Conservation (phyloP, 2,888 invertebrate genomes). For the Smittia aterrima region DNA sequence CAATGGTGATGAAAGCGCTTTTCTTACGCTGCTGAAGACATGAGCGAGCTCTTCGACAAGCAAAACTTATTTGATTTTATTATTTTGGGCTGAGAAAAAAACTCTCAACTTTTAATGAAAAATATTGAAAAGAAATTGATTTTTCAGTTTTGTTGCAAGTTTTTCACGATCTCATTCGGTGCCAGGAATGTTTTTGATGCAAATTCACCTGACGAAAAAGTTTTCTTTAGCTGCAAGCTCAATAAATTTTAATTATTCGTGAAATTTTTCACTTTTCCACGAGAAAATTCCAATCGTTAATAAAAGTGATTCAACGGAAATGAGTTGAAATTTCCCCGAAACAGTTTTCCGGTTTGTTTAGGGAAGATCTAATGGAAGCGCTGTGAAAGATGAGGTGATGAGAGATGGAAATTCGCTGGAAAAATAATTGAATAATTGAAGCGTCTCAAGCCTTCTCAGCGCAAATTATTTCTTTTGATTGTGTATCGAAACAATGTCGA, state of each 20-base stretch:
- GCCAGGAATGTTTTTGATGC: no score
- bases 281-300: neutral
- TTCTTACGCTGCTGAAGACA: neutral
- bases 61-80: slow-evolving; percentile 11
- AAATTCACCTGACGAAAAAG: no score
- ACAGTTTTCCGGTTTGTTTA: neutral
- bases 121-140: slow-evolving; percentile 11
- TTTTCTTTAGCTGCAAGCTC: no score
- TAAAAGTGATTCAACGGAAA: neutral
- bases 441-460: slow-evolving; percentile 22
- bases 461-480: neutral
- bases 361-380: neutral
- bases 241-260: no score
- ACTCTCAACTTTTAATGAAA: slow-evolving; percentile 21
- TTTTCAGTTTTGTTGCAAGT: neutral
- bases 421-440: slow-evolving; percentile 36
- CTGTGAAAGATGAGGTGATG: neutral
- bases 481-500: slow-evolving; percentile 3
- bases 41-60: neutral
- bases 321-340: neutral
- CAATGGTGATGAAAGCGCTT: neutral
- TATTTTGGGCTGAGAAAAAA: neutral
- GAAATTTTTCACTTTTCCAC: no score
- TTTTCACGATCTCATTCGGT: no score
- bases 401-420: slow-evolving; percentile 3